Percentiles rank a stretch among this genome's conserved stretches.
phyloP scores from a whole-genome alignment of 1,140 invertebrate species.

The Ceratina japonica region DNA sequence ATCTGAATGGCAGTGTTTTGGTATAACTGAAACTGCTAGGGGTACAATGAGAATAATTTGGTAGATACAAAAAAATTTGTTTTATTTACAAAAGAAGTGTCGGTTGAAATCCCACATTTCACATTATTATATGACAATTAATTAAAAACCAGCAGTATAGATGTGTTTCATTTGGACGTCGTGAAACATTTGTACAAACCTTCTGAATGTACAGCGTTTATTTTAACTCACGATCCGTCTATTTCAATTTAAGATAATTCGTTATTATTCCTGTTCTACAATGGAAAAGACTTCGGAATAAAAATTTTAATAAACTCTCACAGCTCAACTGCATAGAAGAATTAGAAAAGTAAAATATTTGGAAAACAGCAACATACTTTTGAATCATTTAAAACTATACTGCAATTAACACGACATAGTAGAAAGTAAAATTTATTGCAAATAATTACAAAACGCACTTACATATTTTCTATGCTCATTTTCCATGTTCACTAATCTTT shows the following conservation, averaged over 20 bases:
- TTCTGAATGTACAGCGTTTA: not conserved
- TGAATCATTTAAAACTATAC: not conserved
- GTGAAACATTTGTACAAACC: too few species aligned
- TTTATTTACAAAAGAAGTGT: too few species aligned
- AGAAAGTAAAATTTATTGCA: conserved; percentile 18
- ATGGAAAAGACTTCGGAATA: not conserved
- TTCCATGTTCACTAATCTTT: conserved; percentile 42
- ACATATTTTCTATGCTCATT: conserved; percentile 19
- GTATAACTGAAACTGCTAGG: too few species aligned
- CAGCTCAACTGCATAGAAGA: not conserved
- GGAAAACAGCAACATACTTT: not conserved
- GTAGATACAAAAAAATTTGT: too few species aligned
- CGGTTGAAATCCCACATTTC: too few species aligned
- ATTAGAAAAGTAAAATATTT: not conserved
- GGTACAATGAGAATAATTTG: too few species aligned
- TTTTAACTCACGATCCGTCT: not conserved
- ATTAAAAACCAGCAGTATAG: too few species aligned
- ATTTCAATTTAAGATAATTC: not conserved
- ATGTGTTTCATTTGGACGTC: too few species aligned
- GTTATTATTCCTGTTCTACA: not conserved
- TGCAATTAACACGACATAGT: too few species aligned
- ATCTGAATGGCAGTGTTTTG: too few species aligned
- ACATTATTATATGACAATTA: too few species aligned
- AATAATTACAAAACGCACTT: conserved; percentile 38
- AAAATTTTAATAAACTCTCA: not conserved